Conservation (phyloP, 2,113 vertebrate genomes). For the Hypanus sabinus region DNA sequence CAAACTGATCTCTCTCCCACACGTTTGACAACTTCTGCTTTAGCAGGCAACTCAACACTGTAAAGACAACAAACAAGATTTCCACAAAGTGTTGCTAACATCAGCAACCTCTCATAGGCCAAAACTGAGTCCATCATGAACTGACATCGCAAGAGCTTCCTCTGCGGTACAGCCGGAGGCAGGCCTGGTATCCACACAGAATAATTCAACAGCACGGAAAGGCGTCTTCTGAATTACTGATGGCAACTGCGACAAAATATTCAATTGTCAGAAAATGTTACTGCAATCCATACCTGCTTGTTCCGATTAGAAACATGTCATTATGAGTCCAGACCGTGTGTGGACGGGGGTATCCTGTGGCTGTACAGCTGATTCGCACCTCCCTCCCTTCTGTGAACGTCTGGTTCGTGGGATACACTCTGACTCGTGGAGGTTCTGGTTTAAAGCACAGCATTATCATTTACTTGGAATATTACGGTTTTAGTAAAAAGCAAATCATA, state of each 20-base stretch:
- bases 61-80: no score
- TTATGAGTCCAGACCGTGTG: constrained; percentile 80
- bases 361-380: constrained; percentile 76
- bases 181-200: neutral
- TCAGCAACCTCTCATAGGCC: neutral
- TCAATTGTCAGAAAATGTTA: neutral
- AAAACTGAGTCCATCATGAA: no score
- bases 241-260: neutral
- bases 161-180: neutral
- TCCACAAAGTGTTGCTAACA: no score
- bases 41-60: no score
- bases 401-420: constrained; percentile 74
- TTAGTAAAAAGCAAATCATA: neutral
- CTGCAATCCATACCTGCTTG: constrained; percentile 66
- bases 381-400: constrained; percentile 75
- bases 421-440: constrained; percentile 72
- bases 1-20: neutral
- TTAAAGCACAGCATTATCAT: neutral
- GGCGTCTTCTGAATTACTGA: neutral
- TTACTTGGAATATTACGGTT: neutral
- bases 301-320: constrained; percentile 73
- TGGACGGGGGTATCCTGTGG: constrained; percentile 75
- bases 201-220: no score
- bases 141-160: neutral
- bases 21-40: neutral